Evolutionary conservation across 1,140 invertebrate species (phyloP).

Genomic region (Lordiphosa stackelbergi): DNA sequence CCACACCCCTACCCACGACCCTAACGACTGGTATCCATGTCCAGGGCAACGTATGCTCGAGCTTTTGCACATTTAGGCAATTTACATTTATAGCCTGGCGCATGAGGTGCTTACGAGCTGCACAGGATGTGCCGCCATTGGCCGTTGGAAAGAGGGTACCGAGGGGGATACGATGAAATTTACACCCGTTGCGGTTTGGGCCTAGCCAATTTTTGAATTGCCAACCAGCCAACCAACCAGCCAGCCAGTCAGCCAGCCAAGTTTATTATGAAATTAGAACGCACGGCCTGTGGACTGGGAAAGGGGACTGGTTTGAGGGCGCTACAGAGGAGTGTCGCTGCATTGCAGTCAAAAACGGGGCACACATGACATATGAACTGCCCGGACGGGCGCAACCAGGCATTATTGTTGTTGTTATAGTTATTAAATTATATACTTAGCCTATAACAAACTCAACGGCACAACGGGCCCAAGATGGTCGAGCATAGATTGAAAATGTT

Average conservation of each 20-base stretch:
- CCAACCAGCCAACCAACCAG: constrained; percentile 22
- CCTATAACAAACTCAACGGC: constrained; percentile 46
- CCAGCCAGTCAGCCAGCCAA: constrained; percentile 26
- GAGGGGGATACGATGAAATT: constrained; percentile 48
- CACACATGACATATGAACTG: constrained; percentile 73
- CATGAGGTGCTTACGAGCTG: constrained; percentile 75
- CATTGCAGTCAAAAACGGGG: constrained; percentile 68
- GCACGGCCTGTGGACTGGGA: constrained; percentile 25
- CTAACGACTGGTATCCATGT: constrained; percentile 39
- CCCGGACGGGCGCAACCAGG: constrained; percentile 5
- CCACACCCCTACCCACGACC: neutral
- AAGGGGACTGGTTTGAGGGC: constrained; percentile 25
- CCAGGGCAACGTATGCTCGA: constrained; percentile 68
- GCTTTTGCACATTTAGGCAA: constrained; percentile 74
- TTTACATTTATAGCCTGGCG: constrained; percentile 74
- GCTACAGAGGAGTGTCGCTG: constrained; percentile 31
- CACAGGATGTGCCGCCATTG: constrained; percentile 69
- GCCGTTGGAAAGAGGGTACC: neutral
- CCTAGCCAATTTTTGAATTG: constrained; percentile 55
- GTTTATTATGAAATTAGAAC: constrained; percentile 75
- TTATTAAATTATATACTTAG: constrained; percentile 70
- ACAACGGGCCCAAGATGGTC: constrained; percentile 6
- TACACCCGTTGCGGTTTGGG: constrained; percentile 71
- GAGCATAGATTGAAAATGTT: constrained; percentile 34
- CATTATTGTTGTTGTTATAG: constrained; percentile 58